Conservation (phyloP, 2,797 vertebrate genomes). For the Danio kyathit region DNA sequence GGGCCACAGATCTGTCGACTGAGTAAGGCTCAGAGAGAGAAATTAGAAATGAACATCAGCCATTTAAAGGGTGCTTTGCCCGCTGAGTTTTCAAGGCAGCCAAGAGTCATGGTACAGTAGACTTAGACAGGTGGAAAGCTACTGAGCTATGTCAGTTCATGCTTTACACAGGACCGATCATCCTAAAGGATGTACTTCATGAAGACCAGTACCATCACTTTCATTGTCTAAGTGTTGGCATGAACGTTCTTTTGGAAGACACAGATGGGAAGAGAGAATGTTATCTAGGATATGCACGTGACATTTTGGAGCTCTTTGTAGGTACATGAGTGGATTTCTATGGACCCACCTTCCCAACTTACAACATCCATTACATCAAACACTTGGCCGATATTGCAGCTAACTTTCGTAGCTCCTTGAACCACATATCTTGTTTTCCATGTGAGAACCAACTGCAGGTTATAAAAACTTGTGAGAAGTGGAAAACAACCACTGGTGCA, state of each 20-base stretch:
- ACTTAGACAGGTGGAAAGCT: neutral
- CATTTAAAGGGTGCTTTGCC: neutral
- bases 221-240: conserved; percentile 4
- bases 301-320: conserved; percentile 1
- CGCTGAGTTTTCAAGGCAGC: conserved; percentile 12
- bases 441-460: conserved; percentile 11
- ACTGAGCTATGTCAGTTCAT: conserved; percentile 17
- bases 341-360: conserved; percentile 10
- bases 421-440: neutral
- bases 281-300: neutral
- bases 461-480: neutral
- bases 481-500: conserved; percentile 5
- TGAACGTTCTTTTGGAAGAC: conserved; percentile 3
- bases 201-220: conserved; percentile 1
- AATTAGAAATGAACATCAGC: neutral
- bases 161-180: neutral
- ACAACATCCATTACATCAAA: conserved; percentile 12
- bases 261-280: neutral
- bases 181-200: conserved; percentile 3
- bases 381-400: neutral
- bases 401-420: neutral
- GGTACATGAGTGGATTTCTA: neutral
- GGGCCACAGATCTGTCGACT: neutral
- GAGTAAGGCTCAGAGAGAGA: neutral
- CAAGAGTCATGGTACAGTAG: conserved; percentile 1